phyloP scores from a whole-genome alignment of 2,888 invertebrate genomes.

The Pseudococcus jackbeardsleyi region DNA sequence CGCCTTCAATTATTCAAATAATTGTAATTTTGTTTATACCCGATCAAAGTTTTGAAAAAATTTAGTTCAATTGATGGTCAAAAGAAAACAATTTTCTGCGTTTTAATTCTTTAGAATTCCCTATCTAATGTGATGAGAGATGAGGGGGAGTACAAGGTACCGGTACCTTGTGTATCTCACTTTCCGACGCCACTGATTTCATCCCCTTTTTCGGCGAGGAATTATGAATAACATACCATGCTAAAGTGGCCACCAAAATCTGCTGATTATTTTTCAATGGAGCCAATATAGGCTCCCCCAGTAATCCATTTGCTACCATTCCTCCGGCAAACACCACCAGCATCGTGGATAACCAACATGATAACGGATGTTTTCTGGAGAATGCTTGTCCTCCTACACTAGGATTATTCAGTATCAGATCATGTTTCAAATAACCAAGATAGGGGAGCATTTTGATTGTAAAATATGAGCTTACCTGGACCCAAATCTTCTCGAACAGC shows the following conservation, averaged over 20 bases:
- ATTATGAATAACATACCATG: slow-evolving; percentile 78
- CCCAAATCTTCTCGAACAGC: slow-evolving; percentile 96
- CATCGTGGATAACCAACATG: slow-evolving; percentile 99
- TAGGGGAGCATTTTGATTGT: too few relatives aligned
- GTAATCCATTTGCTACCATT: slow-evolving; percentile 93
- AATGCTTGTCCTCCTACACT: slow-evolving; percentile 87
- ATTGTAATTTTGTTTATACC: too few relatives aligned
- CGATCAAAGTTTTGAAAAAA: too few relatives aligned
- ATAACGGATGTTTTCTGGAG: slow-evolving; percentile 95
- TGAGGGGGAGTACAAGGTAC: too few relatives aligned
- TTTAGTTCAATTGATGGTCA: too few relatives aligned
- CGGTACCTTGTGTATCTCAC: too few relatives aligned
- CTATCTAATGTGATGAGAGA: too few relatives aligned
- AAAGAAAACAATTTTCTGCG: too few relatives aligned
- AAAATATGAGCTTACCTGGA: slow-evolving; percentile 75
- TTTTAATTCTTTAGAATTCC: too few relatives aligned
- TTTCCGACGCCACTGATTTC: too few relatives aligned
- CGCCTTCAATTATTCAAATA: too few relatives aligned
- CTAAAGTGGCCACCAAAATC: slow-evolving; percentile 89
- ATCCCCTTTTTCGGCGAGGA: background rate
- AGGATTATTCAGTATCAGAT: background rate
- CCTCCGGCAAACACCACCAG: slow-evolving; percentile 97
- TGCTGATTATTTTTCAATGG: slow-evolving; percentile 96
- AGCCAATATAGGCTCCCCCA: slow-evolving; percentile 95
- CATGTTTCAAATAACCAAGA: too few relatives aligned